A percentile compares a stretch with the other conserved stretches of the same genome.
Conservation (phyloP, 2,888 invertebrate species). For the Drosophila ustulata region DNA sequence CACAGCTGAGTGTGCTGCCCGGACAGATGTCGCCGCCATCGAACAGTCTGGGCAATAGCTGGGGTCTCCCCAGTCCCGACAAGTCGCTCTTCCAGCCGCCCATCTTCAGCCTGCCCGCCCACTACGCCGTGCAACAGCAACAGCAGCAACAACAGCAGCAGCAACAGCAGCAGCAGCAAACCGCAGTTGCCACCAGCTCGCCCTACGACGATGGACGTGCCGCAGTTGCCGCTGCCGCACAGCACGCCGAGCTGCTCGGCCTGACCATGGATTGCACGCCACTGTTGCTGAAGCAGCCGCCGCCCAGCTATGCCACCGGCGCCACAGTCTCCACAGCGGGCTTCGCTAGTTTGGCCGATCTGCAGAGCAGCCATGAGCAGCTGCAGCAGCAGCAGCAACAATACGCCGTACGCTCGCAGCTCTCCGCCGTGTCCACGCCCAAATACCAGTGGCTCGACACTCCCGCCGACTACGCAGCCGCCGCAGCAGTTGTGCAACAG, state of each 20-base stretch:
- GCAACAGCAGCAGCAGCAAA: conserved; percentile 77
- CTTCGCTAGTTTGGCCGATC: conserved; percentile 85
- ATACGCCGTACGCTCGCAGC: conserved; percentile 85
- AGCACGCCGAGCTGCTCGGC: conserved; percentile 87
- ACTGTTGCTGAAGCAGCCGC: conserved; percentile 88
- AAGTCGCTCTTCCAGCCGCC: conserved; percentile 88
- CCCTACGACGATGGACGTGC: conserved; percentile 84
- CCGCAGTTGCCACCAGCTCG: conserved; percentile 83
- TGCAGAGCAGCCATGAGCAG: conserved; percentile 86
- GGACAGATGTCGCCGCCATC: conserved; percentile 87
- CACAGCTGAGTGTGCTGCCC: conserved; percentile 83
- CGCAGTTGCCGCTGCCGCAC: conserved; percentile 79
- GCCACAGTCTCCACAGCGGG: conserved; percentile 86
- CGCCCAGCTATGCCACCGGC: conserved; percentile 86
- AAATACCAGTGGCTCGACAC: conserved; percentile 90
- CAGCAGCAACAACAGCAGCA: conserved; percentile 84
- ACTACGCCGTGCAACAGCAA: conserved; percentile 83
- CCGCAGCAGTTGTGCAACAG: conserved; percentile 57
- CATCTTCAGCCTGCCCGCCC: conserved; percentile 87
- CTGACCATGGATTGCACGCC: conserved; percentile 87
- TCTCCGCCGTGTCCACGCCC: conserved; percentile 85
- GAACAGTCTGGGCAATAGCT: conserved; percentile 88
- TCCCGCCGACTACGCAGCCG: conserved; percentile 84
- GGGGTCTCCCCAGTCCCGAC: conserved; percentile 90
- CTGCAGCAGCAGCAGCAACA: conserved; percentile 81